Percentiles rank a stretch among this genome's conserved stretches.
Conservation (phyloP, 2,888 invertebrate genomes). For the Nemoura dubitans region DNA sequence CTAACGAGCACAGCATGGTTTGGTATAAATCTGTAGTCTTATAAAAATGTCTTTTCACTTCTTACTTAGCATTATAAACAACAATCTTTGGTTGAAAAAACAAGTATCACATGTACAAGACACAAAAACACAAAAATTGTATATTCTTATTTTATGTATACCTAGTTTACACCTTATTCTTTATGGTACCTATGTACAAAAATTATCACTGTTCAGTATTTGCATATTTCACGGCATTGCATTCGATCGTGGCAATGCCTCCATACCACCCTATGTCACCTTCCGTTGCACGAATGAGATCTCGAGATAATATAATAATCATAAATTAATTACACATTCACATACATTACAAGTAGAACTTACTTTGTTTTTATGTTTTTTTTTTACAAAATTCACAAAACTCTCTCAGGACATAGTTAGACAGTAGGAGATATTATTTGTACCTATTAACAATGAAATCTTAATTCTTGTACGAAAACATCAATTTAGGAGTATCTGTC, state of each 20-base stretch:
- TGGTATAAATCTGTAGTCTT: constrained; percentile 51
- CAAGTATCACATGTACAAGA: constrained; percentile 51
- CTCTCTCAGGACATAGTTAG: constrained; percentile 23
- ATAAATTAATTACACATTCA: constrained; percentile 46
- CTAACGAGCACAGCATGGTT: constrained; percentile 49
- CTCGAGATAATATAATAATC: constrained; percentile 43
- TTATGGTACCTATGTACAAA: constrained; percentile 33
- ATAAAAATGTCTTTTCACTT: constrained; percentile 50
- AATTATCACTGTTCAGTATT: constrained; percentile 39
- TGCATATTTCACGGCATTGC: constrained; percentile 8
- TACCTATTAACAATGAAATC: neutral
- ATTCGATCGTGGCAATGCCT: neutral
- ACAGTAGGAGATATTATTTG: constrained; percentile 8
- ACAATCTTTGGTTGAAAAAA: constrained; percentile 53
- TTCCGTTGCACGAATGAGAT: constrained; percentile 44
- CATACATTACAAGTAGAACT: constrained; percentile 47
- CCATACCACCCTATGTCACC: neutral
- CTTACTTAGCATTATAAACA: constrained; percentile 51
- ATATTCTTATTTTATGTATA: constrained; percentile 45
- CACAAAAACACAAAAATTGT: constrained; percentile 50
- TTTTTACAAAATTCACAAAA: constrained; percentile 48
- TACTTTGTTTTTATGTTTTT: constrained; percentile 5
- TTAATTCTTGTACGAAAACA: constrained; percentile 5
- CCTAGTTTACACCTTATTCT: constrained; percentile 17
- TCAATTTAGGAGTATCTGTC: constrained; percentile 29